A percentile compares a stretch with the other conserved stretches of the same genome.
These are phyloP conservation scores for Eulacestoma nigropectus DNA, from an alignment of 2,113 vertebrate species.

Conservation along the genomic window DNA sequence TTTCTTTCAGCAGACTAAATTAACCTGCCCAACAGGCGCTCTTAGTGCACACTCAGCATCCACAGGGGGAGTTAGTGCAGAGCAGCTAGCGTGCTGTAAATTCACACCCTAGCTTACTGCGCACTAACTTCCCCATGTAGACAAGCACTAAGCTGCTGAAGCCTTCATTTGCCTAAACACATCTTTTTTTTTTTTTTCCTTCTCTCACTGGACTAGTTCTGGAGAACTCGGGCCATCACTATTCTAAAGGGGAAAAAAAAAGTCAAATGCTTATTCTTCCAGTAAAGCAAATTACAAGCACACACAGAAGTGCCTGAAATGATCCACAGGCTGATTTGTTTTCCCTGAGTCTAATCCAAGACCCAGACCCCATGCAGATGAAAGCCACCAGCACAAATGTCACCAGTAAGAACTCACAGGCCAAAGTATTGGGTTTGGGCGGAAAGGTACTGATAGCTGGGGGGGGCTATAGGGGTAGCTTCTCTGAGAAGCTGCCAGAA, in stretches of 20 bases:
- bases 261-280: neutral
- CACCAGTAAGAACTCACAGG: neutral
- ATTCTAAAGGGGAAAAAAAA: neutral
- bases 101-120: slow-evolving; percentile 63
- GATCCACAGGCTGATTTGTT: rapidly evolving
- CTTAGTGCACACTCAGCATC: slow-evolving; percentile 66
- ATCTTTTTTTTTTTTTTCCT: neutral
- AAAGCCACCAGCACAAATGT: neutral
- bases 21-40: slow-evolving; percentile 21
- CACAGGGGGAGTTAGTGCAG: slow-evolving; percentile 64
- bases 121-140: slow-evolving; percentile 67
- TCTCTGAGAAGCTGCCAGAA: neutral
- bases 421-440: neutral
- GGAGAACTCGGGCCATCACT: neutral
- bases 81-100: slow-evolving; percentile 58
- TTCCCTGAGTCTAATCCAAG: neutral
- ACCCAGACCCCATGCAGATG: neutral
- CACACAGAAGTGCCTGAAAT: neutral
- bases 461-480: neutral
- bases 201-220: neutral
- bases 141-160: slow-evolving; percentile 58
- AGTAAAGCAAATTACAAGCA: neutral
- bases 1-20: neutral
- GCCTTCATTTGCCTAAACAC: neutral
- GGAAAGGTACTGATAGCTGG: neutral